A percentile compares a stretch with the other conserved stretches of the same genome.
phyloP scores from a whole-genome alignment of 2,797 vertebrate species.

The Myotis myotis region DNA sequence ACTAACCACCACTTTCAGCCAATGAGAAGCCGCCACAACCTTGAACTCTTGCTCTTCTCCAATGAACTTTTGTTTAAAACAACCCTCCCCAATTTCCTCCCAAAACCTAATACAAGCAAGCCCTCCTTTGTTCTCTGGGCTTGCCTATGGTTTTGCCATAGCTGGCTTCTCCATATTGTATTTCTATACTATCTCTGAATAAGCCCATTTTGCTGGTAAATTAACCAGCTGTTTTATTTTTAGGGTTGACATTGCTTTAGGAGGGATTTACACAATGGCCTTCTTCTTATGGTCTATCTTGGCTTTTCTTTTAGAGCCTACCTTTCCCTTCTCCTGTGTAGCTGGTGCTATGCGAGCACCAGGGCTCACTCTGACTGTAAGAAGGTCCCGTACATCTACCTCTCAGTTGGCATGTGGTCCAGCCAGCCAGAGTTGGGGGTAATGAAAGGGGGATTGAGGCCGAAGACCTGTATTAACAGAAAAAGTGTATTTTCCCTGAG shows the following conservation, averaged over 20 bases:
- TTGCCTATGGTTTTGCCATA: neutral
- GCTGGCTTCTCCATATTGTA: neutral
- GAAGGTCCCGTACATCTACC: neutral
- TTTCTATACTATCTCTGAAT: neutral
- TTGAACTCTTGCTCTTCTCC: neutral
- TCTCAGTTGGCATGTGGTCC: neutral
- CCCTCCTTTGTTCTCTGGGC: neutral
- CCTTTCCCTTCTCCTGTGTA: neutral
- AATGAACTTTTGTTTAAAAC: neutral
- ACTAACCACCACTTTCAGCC: neutral
- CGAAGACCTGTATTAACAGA: neutral
- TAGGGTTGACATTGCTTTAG: neutral
- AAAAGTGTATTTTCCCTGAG: neutral
- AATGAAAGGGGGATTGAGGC: neutral
- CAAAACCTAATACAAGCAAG: neutral
- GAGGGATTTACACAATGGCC: neutral
- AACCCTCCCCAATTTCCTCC: neutral
- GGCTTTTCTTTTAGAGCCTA: neutral
- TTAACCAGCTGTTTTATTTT: neutral
- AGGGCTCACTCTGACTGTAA: neutral
- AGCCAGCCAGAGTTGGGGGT: neutral
- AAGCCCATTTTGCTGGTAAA: neutral
- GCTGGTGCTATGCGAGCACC: neutral
- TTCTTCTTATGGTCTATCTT: neutral
- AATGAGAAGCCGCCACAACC: neutral